Evolutionary conservation across 2,113 vertebrate genomes (phyloP), one percentile per base, ranked within the genome.

Genomic region (Haemorhous mexicanus): DNA sequence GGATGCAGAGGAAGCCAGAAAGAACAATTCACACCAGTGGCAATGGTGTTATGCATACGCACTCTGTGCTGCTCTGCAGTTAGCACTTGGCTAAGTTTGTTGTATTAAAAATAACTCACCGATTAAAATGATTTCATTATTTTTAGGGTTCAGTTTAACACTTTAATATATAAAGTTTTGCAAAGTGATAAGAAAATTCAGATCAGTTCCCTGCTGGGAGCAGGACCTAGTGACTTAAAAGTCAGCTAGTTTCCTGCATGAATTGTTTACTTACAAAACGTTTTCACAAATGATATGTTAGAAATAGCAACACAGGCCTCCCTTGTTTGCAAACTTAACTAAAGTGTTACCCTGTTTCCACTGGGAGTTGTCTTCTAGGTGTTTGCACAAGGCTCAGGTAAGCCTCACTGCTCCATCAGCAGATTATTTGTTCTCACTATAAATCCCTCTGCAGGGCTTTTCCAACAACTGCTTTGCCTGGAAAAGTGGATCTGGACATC

Each of bases 41-140:
- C 69, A 91, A 50, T 2, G 4, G 69, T 39, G 80, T 59, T 75
- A 58, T 24, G 77, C 52, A 13, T 13, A 56, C 0, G 1, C 72
- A 50, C 35, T 69, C 63, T 37, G 72, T 13, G 56, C 66, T 64
- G 74, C 89, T 84, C 70, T 28, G 37, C 41, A 35, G 77, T 63
- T 82, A 87, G 61, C 76, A 79, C 91, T 73, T 68, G 80, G 62
- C 52, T 84, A 81, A 63, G 13, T 87, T 69, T 50, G 47, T 78
- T 94, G 73, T 78, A 92, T 94, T 92, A 95, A 87, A 94, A 92
- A 81, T 70, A 96, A 82, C 61, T 78, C 84, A 75, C 39, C 44
- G 95, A 92, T 93, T 86, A 69, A 92, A 96, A 92, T 6, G 0
- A 81, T 93, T 84, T 84, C 46, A 61, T 90, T 81, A 86, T 80